phyloP scores from a whole-genome alignment of 2,113 vertebrate genomes.

The Entelurus aequoreus region DNA sequence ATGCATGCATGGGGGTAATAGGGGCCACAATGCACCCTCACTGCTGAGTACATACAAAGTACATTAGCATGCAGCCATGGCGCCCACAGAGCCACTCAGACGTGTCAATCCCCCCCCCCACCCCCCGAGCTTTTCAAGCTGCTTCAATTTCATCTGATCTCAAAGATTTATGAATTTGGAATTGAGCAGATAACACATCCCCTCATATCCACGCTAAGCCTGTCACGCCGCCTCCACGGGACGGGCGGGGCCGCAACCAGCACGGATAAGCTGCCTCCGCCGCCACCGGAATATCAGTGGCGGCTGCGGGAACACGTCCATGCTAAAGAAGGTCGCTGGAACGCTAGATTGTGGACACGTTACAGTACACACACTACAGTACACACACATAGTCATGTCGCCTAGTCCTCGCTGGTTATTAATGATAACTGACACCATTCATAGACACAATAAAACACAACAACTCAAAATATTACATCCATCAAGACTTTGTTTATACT shows the following conservation, averaged over 20 bases:
- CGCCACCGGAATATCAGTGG: constrained; percentile 29
- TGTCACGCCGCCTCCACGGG: constrained; percentile 32
- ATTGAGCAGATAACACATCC: constrained; percentile 68
- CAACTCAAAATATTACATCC: too few relatives aligned
- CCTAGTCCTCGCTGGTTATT: too few relatives aligned
- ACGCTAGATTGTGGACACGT: neutral
- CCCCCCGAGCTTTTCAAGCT: constrained; percentile 56
- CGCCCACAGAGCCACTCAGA: constrained; percentile 54
- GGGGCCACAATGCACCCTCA: constrained; percentile 30
- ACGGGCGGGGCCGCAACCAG: constrained; percentile 11
- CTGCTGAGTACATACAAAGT: too few relatives aligned
- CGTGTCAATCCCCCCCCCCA: constrained; percentile 44
- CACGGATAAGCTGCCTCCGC: constrained; percentile 17
- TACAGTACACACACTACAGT: too few relatives aligned
- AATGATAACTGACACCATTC: too few relatives aligned
- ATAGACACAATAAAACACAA: too few relatives aligned
- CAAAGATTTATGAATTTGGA: constrained; percentile 70
- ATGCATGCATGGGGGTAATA: constrained; percentile 10
- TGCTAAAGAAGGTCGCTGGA: neutral
- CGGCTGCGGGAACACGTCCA: too few relatives aligned
- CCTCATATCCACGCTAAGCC: constrained; percentile 59
- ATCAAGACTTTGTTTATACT: too few relatives aligned
- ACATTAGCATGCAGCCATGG: constrained; percentile 56
- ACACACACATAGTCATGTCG: too few relatives aligned
- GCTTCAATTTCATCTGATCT: constrained; percentile 68